Conservation (phyloP, 2,113 vertebrate genomes). For the Lagopus muta region DNA sequence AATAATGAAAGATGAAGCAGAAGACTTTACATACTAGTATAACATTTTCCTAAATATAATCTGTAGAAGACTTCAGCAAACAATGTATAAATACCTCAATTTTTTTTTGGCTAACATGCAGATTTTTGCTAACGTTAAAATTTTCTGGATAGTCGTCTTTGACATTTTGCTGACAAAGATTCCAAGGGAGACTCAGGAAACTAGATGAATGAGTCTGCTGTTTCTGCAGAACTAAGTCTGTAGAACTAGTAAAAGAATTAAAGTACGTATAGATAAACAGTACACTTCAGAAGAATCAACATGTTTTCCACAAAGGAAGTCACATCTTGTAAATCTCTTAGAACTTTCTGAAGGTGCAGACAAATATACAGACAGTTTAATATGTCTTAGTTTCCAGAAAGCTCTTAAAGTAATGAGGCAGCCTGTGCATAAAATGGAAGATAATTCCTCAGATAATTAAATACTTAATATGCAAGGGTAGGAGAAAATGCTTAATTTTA, state of each 20-base stretch:
- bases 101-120: not conserved
- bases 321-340: not conserved
- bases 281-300: not conserved
- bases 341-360: not conserved
- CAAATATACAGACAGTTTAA: not conserved
- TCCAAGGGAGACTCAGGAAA: constrained; percentile 5
- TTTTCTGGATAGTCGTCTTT: not conserved
- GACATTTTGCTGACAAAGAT: not conserved
- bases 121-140: not conserved
- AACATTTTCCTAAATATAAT: not conserved
- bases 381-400: not conserved
- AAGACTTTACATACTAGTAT: not conserved
- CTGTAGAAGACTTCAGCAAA: not conserved
- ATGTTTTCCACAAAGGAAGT: not conserved
- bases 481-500: not conserved
- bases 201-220: fast-evolving
- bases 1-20: not conserved
- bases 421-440: not conserved
- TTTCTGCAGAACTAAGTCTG: not conserved
- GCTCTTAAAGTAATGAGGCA: not conserved
- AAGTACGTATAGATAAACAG: not conserved
- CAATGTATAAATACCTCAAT: not conserved
- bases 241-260: not conserved
- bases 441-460: not conserved
- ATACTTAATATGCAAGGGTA: not conserved